A percentile compares a stretch with the other conserved stretches of the same genome.
phyloP scores from a whole-genome alignment of 2,113 vertebrate species.

The Corapipo altera region DNA sequence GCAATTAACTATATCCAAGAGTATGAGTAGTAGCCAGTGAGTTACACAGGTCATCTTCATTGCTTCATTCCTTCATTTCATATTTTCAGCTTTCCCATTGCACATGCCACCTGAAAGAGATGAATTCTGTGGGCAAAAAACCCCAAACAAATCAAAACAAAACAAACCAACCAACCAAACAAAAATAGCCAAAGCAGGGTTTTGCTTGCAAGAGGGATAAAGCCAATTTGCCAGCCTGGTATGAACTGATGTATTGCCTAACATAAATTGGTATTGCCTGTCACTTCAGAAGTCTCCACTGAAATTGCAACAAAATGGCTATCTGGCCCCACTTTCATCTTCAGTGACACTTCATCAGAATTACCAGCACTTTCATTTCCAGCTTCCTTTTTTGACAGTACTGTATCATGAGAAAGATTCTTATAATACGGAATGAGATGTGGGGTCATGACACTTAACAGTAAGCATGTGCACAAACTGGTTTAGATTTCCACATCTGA shows the following conservation, averaged over 20 bases:
- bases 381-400: not conserved
- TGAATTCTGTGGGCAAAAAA: not conserved
- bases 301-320: not conserved
- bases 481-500: not conserved
- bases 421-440: not conserved
- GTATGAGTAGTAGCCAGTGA: not conserved
- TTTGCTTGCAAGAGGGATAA: not conserved
- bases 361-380: not conserved
- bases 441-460: not conserved
- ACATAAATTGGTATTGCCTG: not conserved
- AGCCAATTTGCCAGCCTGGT: not conserved
- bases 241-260: not conserved
- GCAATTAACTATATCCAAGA: not conserved
- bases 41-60: not conserved
- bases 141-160: not conserved
- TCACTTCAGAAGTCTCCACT: not conserved
- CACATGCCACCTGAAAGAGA: not conserved
- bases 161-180: not conserved
- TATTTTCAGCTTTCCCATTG: not conserved
- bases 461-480: not conserved
- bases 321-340: not conserved
- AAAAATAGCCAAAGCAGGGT: not conserved
- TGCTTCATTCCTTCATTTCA: not conserved
- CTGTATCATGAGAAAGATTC: not conserved
- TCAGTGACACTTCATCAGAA: not conserved